Conservation (phyloP, 2,888 invertebrate species). For the Gryllus longicercus region DNA sequence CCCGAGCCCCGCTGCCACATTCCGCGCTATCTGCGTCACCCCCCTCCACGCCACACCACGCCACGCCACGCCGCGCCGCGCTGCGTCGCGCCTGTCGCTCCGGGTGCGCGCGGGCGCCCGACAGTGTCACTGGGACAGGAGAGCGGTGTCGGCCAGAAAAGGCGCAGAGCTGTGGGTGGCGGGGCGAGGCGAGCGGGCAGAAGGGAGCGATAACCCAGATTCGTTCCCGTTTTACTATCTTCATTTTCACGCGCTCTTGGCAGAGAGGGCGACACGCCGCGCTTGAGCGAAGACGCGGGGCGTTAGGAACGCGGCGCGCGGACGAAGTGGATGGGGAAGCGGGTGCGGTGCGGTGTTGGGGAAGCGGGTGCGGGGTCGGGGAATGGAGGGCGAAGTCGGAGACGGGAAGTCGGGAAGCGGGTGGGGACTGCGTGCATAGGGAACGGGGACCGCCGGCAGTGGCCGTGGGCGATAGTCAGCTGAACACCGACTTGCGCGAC, state of each 20-base stretch:
- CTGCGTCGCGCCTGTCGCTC: neutral
- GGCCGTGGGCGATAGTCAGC: too few relatives aligned
- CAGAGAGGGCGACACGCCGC: neutral
- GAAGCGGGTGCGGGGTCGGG: too few relatives aligned
- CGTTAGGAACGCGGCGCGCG: neutral
- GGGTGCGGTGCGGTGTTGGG: neutral
- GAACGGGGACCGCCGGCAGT: too few relatives aligned
- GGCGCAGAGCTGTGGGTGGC: neutral
- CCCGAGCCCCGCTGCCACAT: too few relatives aligned
- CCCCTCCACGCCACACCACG: too few relatives aligned
- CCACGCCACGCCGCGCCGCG: too few relatives aligned
- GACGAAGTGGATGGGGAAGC: neutral
- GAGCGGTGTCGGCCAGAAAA: neutral
- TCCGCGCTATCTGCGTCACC: neutral
- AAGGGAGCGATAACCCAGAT: constrained; percentile 17
- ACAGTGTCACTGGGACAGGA: neutral
- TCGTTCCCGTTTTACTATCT: constrained; percentile 10
- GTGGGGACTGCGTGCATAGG: too few relatives aligned
- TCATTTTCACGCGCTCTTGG: neutral
- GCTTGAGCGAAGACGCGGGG: neutral
- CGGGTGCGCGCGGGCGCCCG: neutral
- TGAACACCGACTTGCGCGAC: too few relatives aligned
- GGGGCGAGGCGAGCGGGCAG: neutral
- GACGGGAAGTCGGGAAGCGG: too few relatives aligned
- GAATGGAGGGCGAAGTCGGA: too few relatives aligned